phyloP scores from a whole-genome alignment of 2,113 vertebrate genomes.

The Mesoclemmys tuberculata region DNA sequence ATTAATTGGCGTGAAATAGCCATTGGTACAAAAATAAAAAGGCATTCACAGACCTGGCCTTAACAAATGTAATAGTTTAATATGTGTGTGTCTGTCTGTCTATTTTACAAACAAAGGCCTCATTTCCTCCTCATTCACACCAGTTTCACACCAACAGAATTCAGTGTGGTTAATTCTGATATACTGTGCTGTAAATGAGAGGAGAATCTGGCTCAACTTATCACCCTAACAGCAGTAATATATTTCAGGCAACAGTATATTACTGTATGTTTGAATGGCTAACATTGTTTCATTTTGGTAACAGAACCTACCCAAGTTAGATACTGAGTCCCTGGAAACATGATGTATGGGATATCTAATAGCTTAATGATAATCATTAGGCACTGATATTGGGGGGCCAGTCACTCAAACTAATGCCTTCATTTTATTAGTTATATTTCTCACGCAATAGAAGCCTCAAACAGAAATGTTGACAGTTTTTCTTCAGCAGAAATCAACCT shows the following conservation, averaged over 20 bases:
- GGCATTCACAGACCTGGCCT: background rate
- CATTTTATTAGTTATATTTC: slow-evolving; percentile 16
- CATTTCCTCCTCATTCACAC: background rate
- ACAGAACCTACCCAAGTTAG: background rate
- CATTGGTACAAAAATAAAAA: background rate
- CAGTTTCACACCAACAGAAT: background rate
- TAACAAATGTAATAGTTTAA: background rate
- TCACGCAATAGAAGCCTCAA: slow-evolving; percentile 16
- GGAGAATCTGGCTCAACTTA: background rate
- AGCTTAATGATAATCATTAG: background rate
- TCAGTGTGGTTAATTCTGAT: background rate
- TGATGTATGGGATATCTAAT: background rate
- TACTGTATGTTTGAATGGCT: background rate
- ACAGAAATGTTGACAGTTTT: background rate
- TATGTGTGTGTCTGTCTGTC: background rate
- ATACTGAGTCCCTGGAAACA: background rate
- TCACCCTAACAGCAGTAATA: background rate
- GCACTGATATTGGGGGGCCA: background rate
- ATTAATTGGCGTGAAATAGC: background rate
- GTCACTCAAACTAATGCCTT: background rate
- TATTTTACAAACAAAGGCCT: background rate
- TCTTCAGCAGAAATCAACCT: background rate
- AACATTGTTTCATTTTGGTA: background rate
- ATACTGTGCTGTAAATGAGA: background rate
- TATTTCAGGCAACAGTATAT: background rate